Percentiles rank a stretch among this genome's conserved stretches.
Conservation (phyloP, 2,888 invertebrate genomes). For the Lithophane semibrunnea region DNA sequence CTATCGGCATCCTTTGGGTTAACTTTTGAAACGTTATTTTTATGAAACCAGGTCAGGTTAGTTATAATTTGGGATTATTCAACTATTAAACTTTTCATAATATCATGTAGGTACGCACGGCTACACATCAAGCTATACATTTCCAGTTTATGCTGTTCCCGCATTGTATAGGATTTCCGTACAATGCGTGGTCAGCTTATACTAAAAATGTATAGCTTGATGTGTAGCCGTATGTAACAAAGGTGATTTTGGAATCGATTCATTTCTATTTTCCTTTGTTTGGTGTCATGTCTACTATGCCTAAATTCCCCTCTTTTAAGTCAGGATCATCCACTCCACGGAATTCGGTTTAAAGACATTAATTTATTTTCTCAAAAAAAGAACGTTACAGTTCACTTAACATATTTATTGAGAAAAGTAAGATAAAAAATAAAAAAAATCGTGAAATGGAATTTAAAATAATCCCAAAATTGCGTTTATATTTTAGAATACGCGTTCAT, state of each 20-base stretch:
- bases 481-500: neutral
- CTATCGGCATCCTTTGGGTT: neutral
- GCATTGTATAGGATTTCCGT: too few species aligned
- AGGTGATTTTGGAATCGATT: neutral
- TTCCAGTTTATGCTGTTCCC: too few species aligned
- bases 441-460: neutral
- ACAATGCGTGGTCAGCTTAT: too few species aligned
- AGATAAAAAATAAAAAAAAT: too few species aligned
- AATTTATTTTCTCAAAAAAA: too few species aligned
- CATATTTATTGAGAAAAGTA: too few species aligned
- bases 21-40: conserved; percentile 3
- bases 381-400: too few species aligned
- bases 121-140: too few species aligned
- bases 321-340: neutral
- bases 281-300: neutral
- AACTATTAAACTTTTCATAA: neutral
- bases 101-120: neutral
- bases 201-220: too few species aligned
- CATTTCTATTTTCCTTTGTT: neutral
- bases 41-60: neutral
- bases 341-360: too few species aligned
- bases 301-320: neutral
- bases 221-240: too few species aligned
- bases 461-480: too few species aligned
- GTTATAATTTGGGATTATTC: neutral